Base-by-base conservation (phyloP, 2,888 invertebrate genomes). In the Zaprionus bogoriensis region DNA sequence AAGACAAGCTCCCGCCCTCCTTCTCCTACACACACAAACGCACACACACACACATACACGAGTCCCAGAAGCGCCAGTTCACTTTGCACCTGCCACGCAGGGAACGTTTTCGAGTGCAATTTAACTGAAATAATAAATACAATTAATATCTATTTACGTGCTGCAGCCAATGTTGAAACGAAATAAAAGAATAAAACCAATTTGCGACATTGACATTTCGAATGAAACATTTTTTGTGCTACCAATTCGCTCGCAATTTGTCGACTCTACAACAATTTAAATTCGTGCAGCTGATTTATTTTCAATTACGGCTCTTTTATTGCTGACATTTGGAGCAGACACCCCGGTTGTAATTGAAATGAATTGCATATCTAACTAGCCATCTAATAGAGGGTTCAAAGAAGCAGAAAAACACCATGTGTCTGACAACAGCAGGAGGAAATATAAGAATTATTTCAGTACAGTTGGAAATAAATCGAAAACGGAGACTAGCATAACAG, bases 91-190 rank as follows among this genome's bases (percentile, higher is more conserved):
- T 61, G 61, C 48, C 61, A 54, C 42, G 36, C 46, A 25, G 41
- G n/a, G n/a, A n/a, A n/a, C 10, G 41, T 22, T 22, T 44, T 22
- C 42, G 17, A 61, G 44, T 55, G 61, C 28, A 42, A 45, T 55
- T 61, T 45, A n/a, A 38, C 48, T 55, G 47, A 28, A 61, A 61
- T 61, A 61, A 48, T 58, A 51, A 53, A 59, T 59, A 45, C 53
- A 59, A 59, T 59, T 52, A 59, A 45, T 52, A 59, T 59, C 59
- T 58, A 58, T 58, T 58, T 58, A 19, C 53, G 17, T 27, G 30
- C 39, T 39, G 28, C 41, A n/a, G 30, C 32, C 20, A 2, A 9
- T n/a, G n/a, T 14, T 17, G 14, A 36, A 9, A 14, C 32, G 32
- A 3, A 36, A 36, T 19, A 46, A 45, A 46, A 36, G 51, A 20